Percentiles rank a stretch among this genome's conserved stretches.
phyloP scores from a whole-genome alignment of 2,888 invertebrate species.

The Lapara coniferarum region DNA sequence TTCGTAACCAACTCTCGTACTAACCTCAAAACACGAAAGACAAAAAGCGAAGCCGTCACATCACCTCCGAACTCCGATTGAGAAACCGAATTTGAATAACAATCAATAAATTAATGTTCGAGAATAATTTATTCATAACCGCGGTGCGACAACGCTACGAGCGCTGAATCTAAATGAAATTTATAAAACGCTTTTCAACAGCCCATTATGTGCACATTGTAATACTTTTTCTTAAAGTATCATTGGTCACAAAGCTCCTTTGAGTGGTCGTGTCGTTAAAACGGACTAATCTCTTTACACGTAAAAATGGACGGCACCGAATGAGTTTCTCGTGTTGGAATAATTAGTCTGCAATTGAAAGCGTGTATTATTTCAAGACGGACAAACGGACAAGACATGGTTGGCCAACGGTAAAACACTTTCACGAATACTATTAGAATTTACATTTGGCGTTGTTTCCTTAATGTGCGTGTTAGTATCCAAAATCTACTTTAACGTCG shows the following conservation, averaged over 20 bases:
- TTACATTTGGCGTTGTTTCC: slow-evolving; percentile 65
- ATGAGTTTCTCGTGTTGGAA: slow-evolving; percentile 82
- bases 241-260: slow-evolving; percentile 78
- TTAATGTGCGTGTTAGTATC: slow-evolving; percentile 28
- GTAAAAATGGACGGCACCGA: slow-evolving; percentile 77
- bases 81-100: slow-evolving; percentile 83
- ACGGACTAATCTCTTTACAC: slow-evolving; percentile 81
- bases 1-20: slow-evolving; percentile 64
- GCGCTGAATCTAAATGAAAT: slow-evolving; percentile 79
- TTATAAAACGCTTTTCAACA: slow-evolving; percentile 78
- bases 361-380: slow-evolving; percentile 81
- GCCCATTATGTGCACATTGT: slow-evolving; percentile 72
- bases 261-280: slow-evolving; percentile 71
- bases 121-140: slow-evolving; percentile 78
- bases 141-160: slow-evolving; percentile 73
- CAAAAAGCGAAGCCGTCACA: slow-evolving; percentile 71
- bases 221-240: slow-evolving; percentile 78
- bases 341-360: slow-evolving; percentile 84
- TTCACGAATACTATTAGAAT: slow-evolving; percentile 77
- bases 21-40: slow-evolving; percentile 67
- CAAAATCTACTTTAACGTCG: not conserved
- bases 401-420: slow-evolving; percentile 80
- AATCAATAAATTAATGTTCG: slow-evolving; percentile 83
- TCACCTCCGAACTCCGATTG: slow-evolving; percentile 81
- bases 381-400: slow-evolving; percentile 78